phyloP scores from a whole-genome alignment of 1,140 invertebrate species.

The Drosophila kanapiae region DNA sequence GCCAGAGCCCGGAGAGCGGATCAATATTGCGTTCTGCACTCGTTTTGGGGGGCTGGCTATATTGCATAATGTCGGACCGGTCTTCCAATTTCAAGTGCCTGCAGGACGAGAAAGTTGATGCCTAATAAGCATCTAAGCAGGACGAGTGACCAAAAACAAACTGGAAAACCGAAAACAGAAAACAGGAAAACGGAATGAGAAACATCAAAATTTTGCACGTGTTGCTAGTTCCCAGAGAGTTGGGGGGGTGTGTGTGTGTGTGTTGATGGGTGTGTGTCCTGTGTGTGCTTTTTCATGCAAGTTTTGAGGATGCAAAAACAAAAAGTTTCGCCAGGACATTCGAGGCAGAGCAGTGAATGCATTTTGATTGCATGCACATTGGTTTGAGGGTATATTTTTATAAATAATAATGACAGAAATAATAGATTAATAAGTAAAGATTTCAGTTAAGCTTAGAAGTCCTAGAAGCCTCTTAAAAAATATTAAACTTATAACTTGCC shows the following conservation, averaged over 20 bases:
- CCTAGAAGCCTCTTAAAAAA: too few relatives aligned
- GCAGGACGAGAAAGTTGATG: constrained; percentile 30
- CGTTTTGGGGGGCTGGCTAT: neutral
- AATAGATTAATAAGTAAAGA: neutral
- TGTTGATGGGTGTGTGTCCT: constrained; percentile 5
- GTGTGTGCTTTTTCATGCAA: constrained; percentile 40
- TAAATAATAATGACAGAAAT: neutral
- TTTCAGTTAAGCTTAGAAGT: neutral
- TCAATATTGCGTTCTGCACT: constrained; percentile 41
- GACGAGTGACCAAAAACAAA: constrained; percentile 54
- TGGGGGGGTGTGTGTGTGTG: constrained; percentile 2
- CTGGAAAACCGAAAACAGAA: constrained; percentile 25
- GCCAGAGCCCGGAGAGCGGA: constrained; percentile 1
- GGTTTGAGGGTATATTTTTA: neutral
- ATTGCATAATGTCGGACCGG: constrained; percentile 40
- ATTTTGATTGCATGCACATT: constrained; percentile 74
- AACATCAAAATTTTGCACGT: constrained; percentile 57
- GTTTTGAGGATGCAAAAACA: constrained; percentile 58
- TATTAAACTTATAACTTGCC: too few relatives aligned
- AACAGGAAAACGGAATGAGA: constrained; percentile 29
- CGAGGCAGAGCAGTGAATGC: constrained; percentile 52
- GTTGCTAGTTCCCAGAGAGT: constrained; percentile 40
- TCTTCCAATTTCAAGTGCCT: constrained; percentile 25
- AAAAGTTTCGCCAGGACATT: constrained; percentile 49
- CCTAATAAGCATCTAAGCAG: constrained; percentile 75